phyloP scores from a whole-genome alignment of 2,888 invertebrate species.

The Hoplodrina ambigua region DNA sequence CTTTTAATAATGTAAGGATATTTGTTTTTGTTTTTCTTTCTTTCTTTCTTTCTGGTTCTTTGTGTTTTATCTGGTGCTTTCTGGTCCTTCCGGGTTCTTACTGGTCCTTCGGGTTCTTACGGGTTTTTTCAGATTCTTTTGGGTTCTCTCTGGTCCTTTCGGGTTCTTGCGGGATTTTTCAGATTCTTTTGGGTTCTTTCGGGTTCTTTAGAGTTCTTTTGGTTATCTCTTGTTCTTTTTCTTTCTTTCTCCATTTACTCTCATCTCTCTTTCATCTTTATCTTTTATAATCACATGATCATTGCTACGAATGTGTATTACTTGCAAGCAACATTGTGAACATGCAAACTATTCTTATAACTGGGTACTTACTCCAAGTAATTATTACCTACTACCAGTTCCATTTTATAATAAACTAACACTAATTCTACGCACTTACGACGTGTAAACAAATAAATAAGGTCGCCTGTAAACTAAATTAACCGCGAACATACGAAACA shows the following conservation, averaged over 20 bases:
- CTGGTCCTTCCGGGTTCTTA: no score
- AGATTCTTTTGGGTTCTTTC: no score
- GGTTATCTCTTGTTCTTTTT: neutral
- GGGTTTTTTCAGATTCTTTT: no score
- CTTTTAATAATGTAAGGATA: neutral
- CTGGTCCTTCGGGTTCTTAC: no score
- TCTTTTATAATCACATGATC: neutral
- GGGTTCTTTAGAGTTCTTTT: no score
- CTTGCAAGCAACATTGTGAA: neutral
- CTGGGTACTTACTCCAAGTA: neutral
- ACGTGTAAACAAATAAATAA: slow-evolving; percentile 31
- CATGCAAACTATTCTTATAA: neutral
- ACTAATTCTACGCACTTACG: neutral
- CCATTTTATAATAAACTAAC: slow-evolving; percentile 4
- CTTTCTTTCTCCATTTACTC: neutral
- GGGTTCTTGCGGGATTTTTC: no score
- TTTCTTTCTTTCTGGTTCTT: neutral
- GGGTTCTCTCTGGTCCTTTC: no score
- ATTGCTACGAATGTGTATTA: neutral
- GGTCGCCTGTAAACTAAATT: slow-evolving; percentile 25
- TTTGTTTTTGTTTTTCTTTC: neutral
- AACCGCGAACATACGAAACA: neutral
- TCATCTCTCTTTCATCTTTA: neutral
- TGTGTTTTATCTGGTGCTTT: no score
- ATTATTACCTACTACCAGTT: neutral